Conservation (phyloP, 2,888 invertebrate genomes). For the Nemotelus nigrinus region DNA sequence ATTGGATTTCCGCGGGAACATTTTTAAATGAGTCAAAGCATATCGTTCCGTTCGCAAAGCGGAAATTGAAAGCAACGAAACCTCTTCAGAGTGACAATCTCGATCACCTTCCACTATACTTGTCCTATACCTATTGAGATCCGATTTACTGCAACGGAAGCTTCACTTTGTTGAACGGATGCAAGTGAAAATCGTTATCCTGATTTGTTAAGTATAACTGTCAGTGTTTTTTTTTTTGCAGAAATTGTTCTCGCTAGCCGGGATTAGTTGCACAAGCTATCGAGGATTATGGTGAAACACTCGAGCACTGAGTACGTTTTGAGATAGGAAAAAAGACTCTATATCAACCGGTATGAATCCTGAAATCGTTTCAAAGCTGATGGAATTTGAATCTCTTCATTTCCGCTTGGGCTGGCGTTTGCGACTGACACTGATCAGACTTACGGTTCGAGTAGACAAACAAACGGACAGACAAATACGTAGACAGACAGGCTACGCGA, state of each 20-base stretch:
- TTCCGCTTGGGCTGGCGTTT: constrained; percentile 40
- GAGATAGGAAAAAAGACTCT: not conserved
- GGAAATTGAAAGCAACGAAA: not conserved
- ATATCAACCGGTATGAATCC: constrained; percentile 3
- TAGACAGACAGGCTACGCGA: too few relatives aligned
- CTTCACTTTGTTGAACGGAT: constrained; percentile 15
- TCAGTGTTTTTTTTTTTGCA: not conserved
- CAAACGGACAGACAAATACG: constrained; percentile 25
- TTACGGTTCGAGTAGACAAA: not conserved
- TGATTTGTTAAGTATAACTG: not conserved
- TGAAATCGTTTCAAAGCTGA: constrained; percentile 24
- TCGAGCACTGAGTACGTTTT: not conserved
- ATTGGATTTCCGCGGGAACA: constrained; percentile 21
- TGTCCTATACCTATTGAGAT: not conserved
- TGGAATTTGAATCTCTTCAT: constrained; percentile 44
- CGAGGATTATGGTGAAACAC: not conserved
- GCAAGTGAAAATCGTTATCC: constrained; percentile 7
- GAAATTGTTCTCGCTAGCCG: too few relatives aligned
- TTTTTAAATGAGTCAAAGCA: constrained; percentile 28
- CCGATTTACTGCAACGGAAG: constrained; percentile 17
- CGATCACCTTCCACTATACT: too few relatives aligned
- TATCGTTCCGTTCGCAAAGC: constrained; percentile 15
- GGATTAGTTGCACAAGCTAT: too few relatives aligned
- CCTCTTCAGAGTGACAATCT: not conserved
- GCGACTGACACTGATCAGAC: constrained; percentile 37